Percentiles rank a stretch among this genome's conserved stretches.
These are phyloP conservation scores for Pteromalus puparum DNA, from an alignment of 1,140 invertebrate species.

Conservation along the genomic window DNA sequence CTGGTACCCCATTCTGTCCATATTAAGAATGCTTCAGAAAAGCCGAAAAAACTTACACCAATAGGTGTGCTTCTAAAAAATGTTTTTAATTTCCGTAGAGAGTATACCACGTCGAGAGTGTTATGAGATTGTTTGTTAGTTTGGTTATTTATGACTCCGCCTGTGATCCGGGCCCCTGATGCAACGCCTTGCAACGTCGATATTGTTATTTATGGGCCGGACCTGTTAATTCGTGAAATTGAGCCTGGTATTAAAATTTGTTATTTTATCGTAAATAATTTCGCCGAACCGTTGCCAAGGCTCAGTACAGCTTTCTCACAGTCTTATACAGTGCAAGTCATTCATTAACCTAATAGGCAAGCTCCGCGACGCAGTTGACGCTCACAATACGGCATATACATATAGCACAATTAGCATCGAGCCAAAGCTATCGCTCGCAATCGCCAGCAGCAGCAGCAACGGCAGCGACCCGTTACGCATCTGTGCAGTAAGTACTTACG, in stretches of 20 bases:
- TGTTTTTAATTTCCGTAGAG: too few relatives aligned
- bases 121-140: constrained; percentile 36
- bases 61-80: too few relatives aligned
- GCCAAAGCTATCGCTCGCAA: constrained; percentile 31
- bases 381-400: background rate
- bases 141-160: constrained; percentile 28
- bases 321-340: background rate
- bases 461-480: constrained; percentile 1
- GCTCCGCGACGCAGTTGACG: background rate
- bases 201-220: background rate
- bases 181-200: background rate
- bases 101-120: too few relatives aligned
- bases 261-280: background rate
- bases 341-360: background rate
- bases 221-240: background rate
- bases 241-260: background rate
- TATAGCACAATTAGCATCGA: constrained; percentile 45
- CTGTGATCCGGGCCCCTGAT: background rate
- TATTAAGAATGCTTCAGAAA: too few relatives aligned
- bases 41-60: too few relatives aligned
- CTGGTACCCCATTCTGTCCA: too few relatives aligned
- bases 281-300: background rate
- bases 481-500: background rate
- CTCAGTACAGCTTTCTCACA: background rate
- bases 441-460: background rate